These are phyloP conservation scores for Ranitomeya variabilis DNA, from an alignment of 2,113 vertebrate genomes.

Conservation along the genomic window DNA sequence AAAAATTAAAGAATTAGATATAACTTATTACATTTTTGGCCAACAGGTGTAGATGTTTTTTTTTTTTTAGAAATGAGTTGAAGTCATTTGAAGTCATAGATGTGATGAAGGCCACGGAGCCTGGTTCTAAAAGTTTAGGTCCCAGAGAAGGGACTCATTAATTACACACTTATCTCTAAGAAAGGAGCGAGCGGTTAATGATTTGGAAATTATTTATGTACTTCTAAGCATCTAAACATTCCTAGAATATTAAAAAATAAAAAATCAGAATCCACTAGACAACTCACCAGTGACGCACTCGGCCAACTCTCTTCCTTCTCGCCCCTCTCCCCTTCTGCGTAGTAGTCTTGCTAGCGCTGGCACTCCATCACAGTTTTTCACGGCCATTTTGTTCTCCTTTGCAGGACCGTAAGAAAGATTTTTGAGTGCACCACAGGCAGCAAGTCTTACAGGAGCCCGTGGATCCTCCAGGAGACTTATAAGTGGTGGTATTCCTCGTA, in stretches of 20 bases:
- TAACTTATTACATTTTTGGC: too few species aligned
- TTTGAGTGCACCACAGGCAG: conserved; percentile 93
- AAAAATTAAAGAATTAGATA: too few species aligned
- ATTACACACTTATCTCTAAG: too few species aligned
- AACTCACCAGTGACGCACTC: conserved; percentile 71
- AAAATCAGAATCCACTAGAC: background rate
- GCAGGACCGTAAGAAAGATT: conserved; percentile 95
- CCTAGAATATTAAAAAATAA: background rate
- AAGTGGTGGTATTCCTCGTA: conserved; percentile 91
- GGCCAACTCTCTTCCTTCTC: conserved; percentile 92
- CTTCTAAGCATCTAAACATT: too few species aligned
- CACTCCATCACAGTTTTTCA: conserved; percentile 96
- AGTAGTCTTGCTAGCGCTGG: conserved; percentile 86
- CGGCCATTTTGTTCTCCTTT: conserved; percentile 93
- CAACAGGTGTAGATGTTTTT: too few species aligned
- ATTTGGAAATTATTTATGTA: too few species aligned
- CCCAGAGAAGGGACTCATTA: too few species aligned
- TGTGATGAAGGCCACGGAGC: too few species aligned
- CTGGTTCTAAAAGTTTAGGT: too few species aligned
- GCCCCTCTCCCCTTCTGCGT: conserved; percentile 86
- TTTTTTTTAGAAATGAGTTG: too few species aligned
- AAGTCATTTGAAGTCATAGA: too few species aligned
- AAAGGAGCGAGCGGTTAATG: too few species aligned
- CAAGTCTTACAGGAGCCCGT: conserved; percentile 90
- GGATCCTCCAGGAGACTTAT: conserved; percentile 93